Evolutionary conservation across 2,797 vertebrate species (phyloP), one percentile per base, ranked within the genome.

Genomic region (Petrocephalus schoutedeni): DNA sequence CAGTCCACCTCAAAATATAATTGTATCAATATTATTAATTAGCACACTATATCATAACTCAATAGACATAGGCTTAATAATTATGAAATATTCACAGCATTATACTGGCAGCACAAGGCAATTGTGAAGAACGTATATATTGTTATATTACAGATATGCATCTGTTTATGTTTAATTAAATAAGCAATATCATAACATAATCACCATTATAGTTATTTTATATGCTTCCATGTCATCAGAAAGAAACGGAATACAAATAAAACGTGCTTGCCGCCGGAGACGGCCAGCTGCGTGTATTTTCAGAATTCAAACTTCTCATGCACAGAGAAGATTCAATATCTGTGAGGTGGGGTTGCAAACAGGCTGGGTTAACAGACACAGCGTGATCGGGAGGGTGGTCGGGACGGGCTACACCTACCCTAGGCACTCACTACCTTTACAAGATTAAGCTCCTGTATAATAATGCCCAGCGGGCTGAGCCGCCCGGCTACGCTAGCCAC

Each of bases 301-400:
- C 89, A 87, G 71, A 67, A 92, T 93, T 91, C 91, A 94, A 92
- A 92, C 91, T 3, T 92, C 94, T 93, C 94, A 74, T 95, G 94
- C 95, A 95, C 94, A 93, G 94, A 95, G 93, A 93, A 45, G 87
- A 89, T 92, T 94, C 91, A 91, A 93, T 90, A 67, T 89, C 87
- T 90, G 92, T 91, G 91, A 92, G 91, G 91, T 89, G 91, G 90
- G 92, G 92, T 95, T 93, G 91, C 93, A 95, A 94, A 91, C 91
- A 93, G 89, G 92, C 87, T 88, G 91, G 91, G 89, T 91, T 88
- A 90, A 90, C 86, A 36, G 67, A 87, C 5, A 59, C 28, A 16
- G 19, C 28, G 23, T 9, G 14, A 51, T 56, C n/a, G 54, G 32
- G 14, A 45, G 28, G 28, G 32, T 19, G 28, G 4, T 19, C 12